Evolutionary conservation across 2,888 invertebrate genomes (phyloP).

Genomic region (Tetrapedia diversipes): DNA sequence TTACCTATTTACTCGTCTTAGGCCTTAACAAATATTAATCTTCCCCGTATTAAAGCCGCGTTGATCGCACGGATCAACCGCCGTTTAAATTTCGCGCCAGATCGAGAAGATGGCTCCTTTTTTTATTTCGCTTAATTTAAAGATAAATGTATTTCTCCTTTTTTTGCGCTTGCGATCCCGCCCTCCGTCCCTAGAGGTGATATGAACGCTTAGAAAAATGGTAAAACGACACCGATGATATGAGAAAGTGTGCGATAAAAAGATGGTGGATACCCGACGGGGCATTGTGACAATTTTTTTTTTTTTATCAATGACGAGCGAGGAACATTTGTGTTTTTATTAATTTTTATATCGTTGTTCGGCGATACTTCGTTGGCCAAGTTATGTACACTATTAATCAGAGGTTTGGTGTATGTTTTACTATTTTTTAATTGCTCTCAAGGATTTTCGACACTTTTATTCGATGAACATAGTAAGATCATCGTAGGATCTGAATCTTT

Average conservation of each 20-base stretch:
- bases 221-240: slow-evolving; percentile 76
- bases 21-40: slow-evolving; percentile 76
- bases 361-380: slow-evolving; percentile 32
- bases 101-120: slow-evolving; percentile 75
- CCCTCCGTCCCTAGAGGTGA: slow-evolving; percentile 70
- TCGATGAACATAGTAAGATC: no score
- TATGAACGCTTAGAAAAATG: slow-evolving; percentile 71
- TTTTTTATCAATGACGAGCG: slow-evolving; percentile 7
- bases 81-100: slow-evolving; percentile 67
- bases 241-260: slow-evolving; percentile 69
- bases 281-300: slow-evolving; percentile 38
- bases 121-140: no score
- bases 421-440: no score
- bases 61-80: slow-evolving; percentile 60
- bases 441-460: no score
- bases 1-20: slow-evolving; percentile 73
- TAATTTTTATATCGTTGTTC: slow-evolving; percentile 43
- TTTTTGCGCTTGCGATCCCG: neutral
- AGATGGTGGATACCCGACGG: slow-evolving; percentile 48
- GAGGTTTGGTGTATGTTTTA: neutral
- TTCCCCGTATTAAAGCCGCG: slow-evolving; percentile 42
- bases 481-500: no score
- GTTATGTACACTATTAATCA: neutral
- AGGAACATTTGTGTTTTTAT: slow-evolving; percentile 49
- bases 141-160: no score